Conservation (phyloP, 2,113 vertebrate species). For the Platycercus adscitus region DNA sequence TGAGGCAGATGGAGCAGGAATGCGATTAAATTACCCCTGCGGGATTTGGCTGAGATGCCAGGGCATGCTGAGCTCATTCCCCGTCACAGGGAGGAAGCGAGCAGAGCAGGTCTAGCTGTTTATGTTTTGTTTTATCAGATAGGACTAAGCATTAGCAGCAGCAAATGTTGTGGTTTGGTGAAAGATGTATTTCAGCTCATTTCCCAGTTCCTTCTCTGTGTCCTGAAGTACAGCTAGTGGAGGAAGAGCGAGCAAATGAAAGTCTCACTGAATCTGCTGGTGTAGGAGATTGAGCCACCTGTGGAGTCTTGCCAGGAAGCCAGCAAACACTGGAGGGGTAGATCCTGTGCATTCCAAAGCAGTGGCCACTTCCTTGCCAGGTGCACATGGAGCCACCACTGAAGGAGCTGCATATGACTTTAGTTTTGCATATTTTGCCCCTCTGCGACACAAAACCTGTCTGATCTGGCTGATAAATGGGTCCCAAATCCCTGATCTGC, state of each 20-base stretch:
- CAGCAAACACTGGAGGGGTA: neutral
- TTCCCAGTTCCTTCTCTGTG: neutral
- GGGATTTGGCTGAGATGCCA: neutral
- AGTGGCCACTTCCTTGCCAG: neutral
- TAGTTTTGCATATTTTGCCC: neutral
- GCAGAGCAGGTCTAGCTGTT: neutral
- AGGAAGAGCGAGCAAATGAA: neutral
- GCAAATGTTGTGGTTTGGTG: neutral
- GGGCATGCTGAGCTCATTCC: conserved; percentile 18
- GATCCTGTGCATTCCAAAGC: neutral
- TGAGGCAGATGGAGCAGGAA: conserved; percentile 41
- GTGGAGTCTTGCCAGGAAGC: neutral
- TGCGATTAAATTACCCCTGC: neutral
- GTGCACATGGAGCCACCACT: fast-evolving
- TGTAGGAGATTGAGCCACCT: neutral
- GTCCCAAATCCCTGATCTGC: neutral
- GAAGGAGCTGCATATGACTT: neutral
- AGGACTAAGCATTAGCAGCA: neutral
- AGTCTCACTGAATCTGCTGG: neutral
- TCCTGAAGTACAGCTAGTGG: neutral
- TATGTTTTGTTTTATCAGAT: conserved; percentile 20
- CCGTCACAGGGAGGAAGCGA: neutral
- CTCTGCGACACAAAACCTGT: neutral
- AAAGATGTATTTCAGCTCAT: neutral
- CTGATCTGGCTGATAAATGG: neutral